Base-by-base conservation (phyloP, 2,888 invertebrate genomes). In the Caenorhabditis wallacei region DNA sequence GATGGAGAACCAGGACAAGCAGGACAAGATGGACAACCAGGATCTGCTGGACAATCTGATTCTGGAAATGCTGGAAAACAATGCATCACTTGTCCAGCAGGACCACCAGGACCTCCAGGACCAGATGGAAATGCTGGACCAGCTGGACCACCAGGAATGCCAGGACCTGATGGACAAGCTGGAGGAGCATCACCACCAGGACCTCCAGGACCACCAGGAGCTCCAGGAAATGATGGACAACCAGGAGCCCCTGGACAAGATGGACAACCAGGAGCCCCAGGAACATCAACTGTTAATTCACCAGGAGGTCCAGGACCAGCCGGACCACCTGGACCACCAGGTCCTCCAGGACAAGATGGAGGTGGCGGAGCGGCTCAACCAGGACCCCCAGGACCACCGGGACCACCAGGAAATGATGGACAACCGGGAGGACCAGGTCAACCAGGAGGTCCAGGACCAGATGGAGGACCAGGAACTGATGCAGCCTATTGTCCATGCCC, bases 351-450 rank as follows among this genome's bases (percentile, higher is more conserved):
- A 76, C 46, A 54, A 37, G 80, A 69, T 16, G 82, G 72, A 64
- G 30, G 37, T 18, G 63, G 37, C 20, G 57, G 53, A 53, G 82
- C 80, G 13, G 80, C 87, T 5, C 84, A 82, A 46, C 80, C 85
- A 56, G 88, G 88, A 76, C 87, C 86, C 16, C 83, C 87, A 37
- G 88, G 88, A 76, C 85, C 84, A 11, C 84, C 85, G 51, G 86
- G 86, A 79, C 74, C 74, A 69, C 74, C 82, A 71, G 82, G 82
- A 82, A 72, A 72, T 51, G 57, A 78, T 18, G 82, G 82, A 69
- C 74, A 69, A 40, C 78, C 82, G 18, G 82, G 82, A 82, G 70
- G 70, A 4, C 78, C 78, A 56, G 78, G 78, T 46, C 70, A 70
- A 46, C 69, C 72, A 43, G 84, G 84, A 69, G 68, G 57, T 13